These are phyloP conservation scores for Argentina silus DNA, from an alignment of 2,797 vertebrate genomes.

Conservation along the genomic window DNA sequence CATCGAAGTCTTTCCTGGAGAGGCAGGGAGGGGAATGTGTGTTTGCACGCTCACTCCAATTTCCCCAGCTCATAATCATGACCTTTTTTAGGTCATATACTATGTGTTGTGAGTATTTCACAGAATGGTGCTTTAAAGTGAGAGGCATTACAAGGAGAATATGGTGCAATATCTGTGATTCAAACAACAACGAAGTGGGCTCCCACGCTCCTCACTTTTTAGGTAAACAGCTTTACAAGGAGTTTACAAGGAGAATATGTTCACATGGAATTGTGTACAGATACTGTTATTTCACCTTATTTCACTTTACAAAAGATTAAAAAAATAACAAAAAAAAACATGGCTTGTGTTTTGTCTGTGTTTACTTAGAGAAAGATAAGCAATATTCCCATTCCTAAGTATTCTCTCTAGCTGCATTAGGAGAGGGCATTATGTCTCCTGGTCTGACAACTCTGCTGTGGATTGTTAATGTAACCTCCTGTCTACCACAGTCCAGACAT, in stretches of 20 bases:
- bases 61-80: not conserved
- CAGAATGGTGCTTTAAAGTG: no score
- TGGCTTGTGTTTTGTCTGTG: slow-evolving; percentile 16
- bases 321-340: not conserved
- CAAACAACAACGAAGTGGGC: no score
- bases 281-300: not conserved
- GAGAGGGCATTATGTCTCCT: slow-evolving; percentile 55
- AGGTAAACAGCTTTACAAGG: no score
- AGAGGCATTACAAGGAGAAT: no score
- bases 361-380: slow-evolving; percentile 45
- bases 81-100: not conserved
- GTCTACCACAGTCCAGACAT: slow-evolving; percentile 64
- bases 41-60: not conserved
- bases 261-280: not conserved
- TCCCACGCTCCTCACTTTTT: no score
- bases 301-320: slow-evolving; percentile 2
- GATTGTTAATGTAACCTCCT: slow-evolving; percentile 68
- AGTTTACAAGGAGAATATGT: not conserved
- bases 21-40: not conserved
- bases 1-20: not conserved
- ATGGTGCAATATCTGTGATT: no score
- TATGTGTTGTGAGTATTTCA: not conserved
- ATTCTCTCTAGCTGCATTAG: slow-evolving; percentile 46
- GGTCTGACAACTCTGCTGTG: slow-evolving; percentile 64
- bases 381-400: slow-evolving; percentile 33